phyloP scores from a whole-genome alignment of 2,113 vertebrate genomes.

The Python bivittatus region DNA sequence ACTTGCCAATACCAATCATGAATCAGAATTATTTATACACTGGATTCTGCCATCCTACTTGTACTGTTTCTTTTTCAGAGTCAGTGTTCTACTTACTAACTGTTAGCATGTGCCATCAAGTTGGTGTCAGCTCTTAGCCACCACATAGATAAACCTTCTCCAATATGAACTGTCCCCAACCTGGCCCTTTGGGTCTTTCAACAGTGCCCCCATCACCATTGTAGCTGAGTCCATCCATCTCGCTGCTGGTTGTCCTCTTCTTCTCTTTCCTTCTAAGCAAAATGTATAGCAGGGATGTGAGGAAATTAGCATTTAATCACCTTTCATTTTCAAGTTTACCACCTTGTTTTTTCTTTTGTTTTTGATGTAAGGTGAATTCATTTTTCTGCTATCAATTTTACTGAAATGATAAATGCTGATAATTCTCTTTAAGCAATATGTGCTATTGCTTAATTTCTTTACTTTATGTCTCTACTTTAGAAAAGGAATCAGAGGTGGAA shows the following conservation, averaged over 20 bases:
- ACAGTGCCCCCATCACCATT: not conserved
- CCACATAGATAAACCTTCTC: not conserved
- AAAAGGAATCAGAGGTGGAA: slow-evolving; percentile 74
- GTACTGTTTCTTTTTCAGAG: not conserved
- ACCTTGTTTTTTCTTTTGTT: not conserved
- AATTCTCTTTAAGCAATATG: not conserved
- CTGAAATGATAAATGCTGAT: not conserved
- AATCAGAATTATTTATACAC: not conserved
- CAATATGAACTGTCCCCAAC: not conserved
- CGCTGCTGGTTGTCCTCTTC: not conserved
- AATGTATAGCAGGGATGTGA: not conserved
- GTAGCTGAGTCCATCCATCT: not conserved
- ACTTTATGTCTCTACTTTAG: slow-evolving; percentile 51
- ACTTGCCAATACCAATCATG: not conserved
- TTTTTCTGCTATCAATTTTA: not conserved
- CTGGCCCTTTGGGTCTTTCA: not conserved
- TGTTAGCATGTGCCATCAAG: not conserved
- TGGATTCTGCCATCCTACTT: not conserved
- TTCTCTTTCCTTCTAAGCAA: not conserved
- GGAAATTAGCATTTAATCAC: not conserved
- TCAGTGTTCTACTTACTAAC: not conserved
- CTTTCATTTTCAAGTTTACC: not conserved
- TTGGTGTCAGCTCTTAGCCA: not conserved
- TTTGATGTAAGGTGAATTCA: not conserved
- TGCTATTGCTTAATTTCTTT: slow-evolving; percentile 3